Evolutionary conservation across 2,797 vertebrate genomes (phyloP).

Genomic region (Lophius americanus): DNA sequence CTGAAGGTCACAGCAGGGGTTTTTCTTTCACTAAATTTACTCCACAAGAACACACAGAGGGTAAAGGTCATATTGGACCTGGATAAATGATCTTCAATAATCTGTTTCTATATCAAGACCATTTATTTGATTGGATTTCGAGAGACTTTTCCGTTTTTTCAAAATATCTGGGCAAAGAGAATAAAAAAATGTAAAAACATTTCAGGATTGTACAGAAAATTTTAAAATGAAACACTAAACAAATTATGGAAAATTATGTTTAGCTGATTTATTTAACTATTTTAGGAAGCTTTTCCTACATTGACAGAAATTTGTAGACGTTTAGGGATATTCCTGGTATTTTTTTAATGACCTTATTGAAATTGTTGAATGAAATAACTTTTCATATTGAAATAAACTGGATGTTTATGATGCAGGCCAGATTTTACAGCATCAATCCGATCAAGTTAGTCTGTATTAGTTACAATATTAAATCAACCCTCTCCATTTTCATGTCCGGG

Average conservation of each 20-base stretch:
- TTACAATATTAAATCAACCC: slow-evolving; percentile 59
- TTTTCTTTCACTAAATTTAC: neutral
- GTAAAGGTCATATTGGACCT: slow-evolving; percentile 17
- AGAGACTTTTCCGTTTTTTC: neutral
- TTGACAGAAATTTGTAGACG: too few relatives aligned
- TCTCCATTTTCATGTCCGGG: slow-evolving; percentile 26
- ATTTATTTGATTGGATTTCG: neutral
- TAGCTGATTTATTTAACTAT: neutral
- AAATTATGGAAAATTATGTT: neutral
- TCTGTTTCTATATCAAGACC: slow-evolving; percentile 19
- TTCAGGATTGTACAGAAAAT: neutral
- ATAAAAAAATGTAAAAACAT: neutral
- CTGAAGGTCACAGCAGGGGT: slow-evolving; percentile 57
- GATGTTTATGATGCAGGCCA: neutral
- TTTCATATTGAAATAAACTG: neutral
- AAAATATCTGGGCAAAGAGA: neutral
- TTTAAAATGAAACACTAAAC: neutral
- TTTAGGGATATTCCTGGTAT: too few relatives aligned
- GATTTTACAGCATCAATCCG: slow-evolving; percentile 31
- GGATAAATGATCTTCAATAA: slow-evolving; percentile 47
- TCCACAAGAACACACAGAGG: slow-evolving; percentile 7
- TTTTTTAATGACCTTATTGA: too few relatives aligned
- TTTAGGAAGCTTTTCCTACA: neutral
- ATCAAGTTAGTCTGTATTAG: slow-evolving; percentile 46
- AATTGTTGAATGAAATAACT: neutral